Evolutionary conservation across 2,797 vertebrate species (phyloP), one percentile per base, ranked within the genome.

Genomic region (Ctenopoma kingsleyae): DNA sequence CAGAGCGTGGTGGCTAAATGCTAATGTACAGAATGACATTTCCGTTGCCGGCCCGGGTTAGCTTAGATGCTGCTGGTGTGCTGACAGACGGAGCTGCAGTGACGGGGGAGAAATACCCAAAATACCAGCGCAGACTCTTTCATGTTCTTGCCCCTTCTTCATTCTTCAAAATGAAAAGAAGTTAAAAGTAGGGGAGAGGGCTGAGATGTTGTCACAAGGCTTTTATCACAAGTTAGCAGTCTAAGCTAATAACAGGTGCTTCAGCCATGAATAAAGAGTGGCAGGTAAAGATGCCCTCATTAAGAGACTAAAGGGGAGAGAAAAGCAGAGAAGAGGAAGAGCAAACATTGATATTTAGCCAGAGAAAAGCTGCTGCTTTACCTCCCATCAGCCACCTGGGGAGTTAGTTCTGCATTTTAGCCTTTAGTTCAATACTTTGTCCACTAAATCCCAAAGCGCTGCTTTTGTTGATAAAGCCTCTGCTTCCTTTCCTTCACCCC

Each of bases 1-100:
- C 76, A 55, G 72, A 84, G 89, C 77, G 81, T 12, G 67, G 82
- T 59, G 68, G 89, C 89, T 94, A 94, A 95, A 95, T 95, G 94
- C 93, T 94, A 94, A 95, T 94, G 93, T 82, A 76, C 81, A 66
- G 67, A 72, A 68, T 94, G 94, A 95, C 94, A 95, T 94, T 95
- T 95, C 70, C 78, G n/a, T 76, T 19, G 83, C 71, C 49, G 54
- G 82, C 68, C 74, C 30, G 47, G 87, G 87, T 92, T 92, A 90
- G 88, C 89, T 81, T 82, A 65, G 80, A 81, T 82, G 82, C 76
- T 80, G 84, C 73, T 61, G 78, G 66, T 25, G 5, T 27, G 64
- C 76, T 91, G 90, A 90, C 88, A 90, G 84, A 74, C 62, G n/a
- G 53, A 67, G 57, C 57, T 32, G 46, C 48, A 49, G 67, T 58